Evolutionary conservation across 2,113 vertebrate genomes (phyloP), one percentile per base, ranked within the genome.

Genomic region (Todiramphus saurophagus): DNA sequence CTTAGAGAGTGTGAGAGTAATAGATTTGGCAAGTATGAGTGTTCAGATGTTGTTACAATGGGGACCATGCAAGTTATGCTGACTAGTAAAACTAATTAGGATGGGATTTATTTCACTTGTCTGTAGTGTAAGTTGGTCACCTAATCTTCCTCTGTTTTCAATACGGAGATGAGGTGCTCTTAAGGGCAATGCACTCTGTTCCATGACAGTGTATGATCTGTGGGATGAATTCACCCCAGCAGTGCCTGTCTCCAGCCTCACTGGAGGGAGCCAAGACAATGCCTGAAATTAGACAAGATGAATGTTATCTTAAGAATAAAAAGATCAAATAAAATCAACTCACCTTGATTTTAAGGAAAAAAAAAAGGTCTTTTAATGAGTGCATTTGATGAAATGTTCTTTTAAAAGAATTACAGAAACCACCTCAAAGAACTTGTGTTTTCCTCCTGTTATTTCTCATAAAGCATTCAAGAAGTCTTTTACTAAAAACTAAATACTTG

Each of bases 91-190:
- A 8, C 21, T 80, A 83, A 86, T 91, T 91, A 93, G 85, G 31
- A 58, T 70, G 50, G 63, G 63, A 83, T 70, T 94, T 94, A 73
- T 87, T 96, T 82, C 51, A 55, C 39, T 72, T 82, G 28, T 46
- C 41, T 78, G 6, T 75, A 84, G 63, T 35, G 27, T 66, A 77
- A 90, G 27, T 30, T 87, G 55, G 59, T 94, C 59, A 53, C 50
- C 21, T 89, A 50, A 83, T 94, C 50, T 85, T 83, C 18, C 8
- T 73, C 56, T 67, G 16, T 70, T 70, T 89, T 94, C 41, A 51
- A 64, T 23, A n/a, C 10, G 58, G 59, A 56, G 25, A 41, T 73
- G 58, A 86, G n/a, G n/a, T 37, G 13, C 53, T 95, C 25, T 60
- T 28, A 67, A 76, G 58, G 39, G 43, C 46, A 56, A 5, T 1